phyloP scores from a whole-genome alignment of 2,888 invertebrate genomes.

The Synergus gifuensis region DNA sequence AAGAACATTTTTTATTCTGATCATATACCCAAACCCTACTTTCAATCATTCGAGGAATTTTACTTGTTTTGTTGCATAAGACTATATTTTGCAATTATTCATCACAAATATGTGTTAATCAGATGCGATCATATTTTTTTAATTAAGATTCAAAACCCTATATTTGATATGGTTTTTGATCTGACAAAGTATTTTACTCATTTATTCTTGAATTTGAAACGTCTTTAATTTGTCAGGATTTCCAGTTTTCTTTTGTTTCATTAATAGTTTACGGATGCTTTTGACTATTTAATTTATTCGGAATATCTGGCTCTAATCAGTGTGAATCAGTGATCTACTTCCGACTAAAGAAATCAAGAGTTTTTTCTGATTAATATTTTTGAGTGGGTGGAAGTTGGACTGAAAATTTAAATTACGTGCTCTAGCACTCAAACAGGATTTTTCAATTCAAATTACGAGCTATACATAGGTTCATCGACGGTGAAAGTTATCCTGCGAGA shows the following conservation, averaged over 20 bases:
- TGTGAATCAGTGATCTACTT: background rate
- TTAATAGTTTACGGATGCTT: background rate
- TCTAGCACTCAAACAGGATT: slow-evolving; percentile 60
- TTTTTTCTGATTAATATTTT: background rate
- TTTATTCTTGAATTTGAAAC: background rate
- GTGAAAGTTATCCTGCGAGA: slow-evolving; percentile 77
- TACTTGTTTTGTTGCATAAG: slow-evolving; percentile 16
- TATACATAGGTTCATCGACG: slow-evolving; percentile 72
- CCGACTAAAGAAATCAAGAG: background rate
- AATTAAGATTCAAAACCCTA: slow-evolving; percentile 2
- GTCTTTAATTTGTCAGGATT: background rate
- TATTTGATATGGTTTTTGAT: background rate
- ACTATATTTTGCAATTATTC: background rate
- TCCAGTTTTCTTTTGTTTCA: background rate
- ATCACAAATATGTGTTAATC: slow-evolving; percentile 14
- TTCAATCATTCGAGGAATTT: slow-evolving; percentile 28
- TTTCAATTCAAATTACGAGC: slow-evolving; percentile 64
- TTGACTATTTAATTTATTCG: background rate
- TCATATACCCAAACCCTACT: slow-evolving; percentile 26
- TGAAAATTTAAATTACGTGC: slow-evolving; percentile 14
- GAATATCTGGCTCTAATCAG: background rate
- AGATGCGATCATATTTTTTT: background rate
- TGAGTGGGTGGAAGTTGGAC: background rate
- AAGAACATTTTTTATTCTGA: slow-evolving; percentile 36
- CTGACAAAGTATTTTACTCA: background rate